phyloP scores from a whole-genome alignment of 2,797 vertebrate species.

The Parambassis ranga region DNA sequence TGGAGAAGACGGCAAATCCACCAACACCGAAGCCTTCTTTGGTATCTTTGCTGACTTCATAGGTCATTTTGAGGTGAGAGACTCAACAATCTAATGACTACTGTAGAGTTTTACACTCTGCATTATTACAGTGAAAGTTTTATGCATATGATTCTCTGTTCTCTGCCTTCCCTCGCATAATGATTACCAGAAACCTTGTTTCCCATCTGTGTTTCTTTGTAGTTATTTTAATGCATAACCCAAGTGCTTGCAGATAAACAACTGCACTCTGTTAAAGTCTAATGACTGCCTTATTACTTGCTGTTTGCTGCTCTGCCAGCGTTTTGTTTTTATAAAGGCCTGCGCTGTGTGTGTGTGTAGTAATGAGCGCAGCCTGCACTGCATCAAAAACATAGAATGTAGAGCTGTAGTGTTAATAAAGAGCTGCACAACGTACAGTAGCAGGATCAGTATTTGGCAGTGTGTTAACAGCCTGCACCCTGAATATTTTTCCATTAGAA shows the following conservation, averaged over 20 bases:
- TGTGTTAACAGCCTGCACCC: neutral
- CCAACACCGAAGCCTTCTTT: constrained; percentile 93
- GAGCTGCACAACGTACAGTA: neutral
- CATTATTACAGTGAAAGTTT: too few relatives aligned
- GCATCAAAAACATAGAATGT: neutral
- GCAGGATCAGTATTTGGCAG: neutral
- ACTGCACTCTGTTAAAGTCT: neutral
- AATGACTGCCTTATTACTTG: constrained; percentile 9
- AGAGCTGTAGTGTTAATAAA: neutral
- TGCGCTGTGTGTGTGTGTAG: neutral
- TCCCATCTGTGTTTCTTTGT: neutral
- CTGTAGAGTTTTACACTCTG: too few relatives aligned
- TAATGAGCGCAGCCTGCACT: constrained; percentile 13
- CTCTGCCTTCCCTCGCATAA: neutral
- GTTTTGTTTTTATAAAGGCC: constrained; percentile 1
- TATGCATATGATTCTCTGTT: too few relatives aligned
- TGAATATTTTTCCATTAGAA: too few relatives aligned
- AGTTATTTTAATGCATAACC: neutral
- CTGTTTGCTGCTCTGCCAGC: neutral
- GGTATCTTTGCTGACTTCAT: constrained; percentile 96
- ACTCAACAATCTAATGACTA: too few relatives aligned
- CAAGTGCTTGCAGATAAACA: constrained; percentile 14
- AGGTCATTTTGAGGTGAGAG: constrained; percentile 94
- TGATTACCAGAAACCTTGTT: neutral
- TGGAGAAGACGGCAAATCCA: constrained; percentile 89